Conservation (phyloP, 2,797 vertebrate genomes). For the Pelodytes ibericus region DNA sequence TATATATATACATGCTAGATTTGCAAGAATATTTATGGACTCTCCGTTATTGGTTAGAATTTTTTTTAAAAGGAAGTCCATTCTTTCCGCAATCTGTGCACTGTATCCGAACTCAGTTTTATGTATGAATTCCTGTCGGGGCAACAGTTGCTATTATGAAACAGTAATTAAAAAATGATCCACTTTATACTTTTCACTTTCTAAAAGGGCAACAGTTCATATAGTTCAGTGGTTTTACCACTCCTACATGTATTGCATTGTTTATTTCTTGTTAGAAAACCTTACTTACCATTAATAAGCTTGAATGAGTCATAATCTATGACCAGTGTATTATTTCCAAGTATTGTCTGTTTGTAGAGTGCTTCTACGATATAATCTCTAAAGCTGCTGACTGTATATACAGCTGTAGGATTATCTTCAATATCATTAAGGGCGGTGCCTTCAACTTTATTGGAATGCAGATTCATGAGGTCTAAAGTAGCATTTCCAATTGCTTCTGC, state of each 20-base stretch:
- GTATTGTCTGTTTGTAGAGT: conserved; percentile 76
- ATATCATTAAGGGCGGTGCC: conserved; percentile 76
- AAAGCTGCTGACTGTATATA: conserved; percentile 80
- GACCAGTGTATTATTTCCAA: conserved; percentile 76
- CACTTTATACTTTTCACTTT: too few relatives aligned
- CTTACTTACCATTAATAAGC: conserved; percentile 78
- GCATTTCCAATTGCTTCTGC: conserved; percentile 76
- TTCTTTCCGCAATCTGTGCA: too few relatives aligned
- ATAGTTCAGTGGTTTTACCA: neutral
- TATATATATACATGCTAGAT: too few relatives aligned
- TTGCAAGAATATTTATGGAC: too few relatives aligned
- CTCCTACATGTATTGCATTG: too few relatives aligned
- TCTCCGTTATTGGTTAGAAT: too few relatives aligned
- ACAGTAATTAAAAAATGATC: too few relatives aligned
- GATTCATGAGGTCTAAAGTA: conserved; percentile 86
- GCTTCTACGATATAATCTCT: conserved; percentile 75
- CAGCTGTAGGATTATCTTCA: conserved; percentile 76
- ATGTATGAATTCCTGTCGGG: too few relatives aligned
- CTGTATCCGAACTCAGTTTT: too few relatives aligned
- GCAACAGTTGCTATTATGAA: too few relatives aligned
- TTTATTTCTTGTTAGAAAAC: neutral
- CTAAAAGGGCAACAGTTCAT: neutral
- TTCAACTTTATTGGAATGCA: conserved; percentile 91
- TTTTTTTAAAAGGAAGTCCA: too few relatives aligned
- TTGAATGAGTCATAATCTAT: conserved; percentile 73